These are phyloP conservation scores for Luffia ferchaultella DNA, from an alignment of 2,888 invertebrate genomes.

Conservation along the genomic window DNA sequence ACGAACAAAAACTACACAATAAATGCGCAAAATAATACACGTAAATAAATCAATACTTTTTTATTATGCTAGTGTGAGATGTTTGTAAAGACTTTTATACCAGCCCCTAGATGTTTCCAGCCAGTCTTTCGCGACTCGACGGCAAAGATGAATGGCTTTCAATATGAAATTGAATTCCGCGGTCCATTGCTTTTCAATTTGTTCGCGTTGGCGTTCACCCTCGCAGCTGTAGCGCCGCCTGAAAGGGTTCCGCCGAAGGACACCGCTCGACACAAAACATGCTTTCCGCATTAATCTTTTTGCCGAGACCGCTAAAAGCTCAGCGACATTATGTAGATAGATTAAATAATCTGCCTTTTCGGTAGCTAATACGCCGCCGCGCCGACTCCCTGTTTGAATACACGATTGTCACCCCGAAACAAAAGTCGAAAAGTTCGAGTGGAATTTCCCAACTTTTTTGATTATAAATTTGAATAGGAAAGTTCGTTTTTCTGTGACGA, in stretches of 20 bases:
- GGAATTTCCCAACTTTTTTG: not conserved
- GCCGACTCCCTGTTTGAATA: not conserved
- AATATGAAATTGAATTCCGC: slow-evolving; percentile 76
- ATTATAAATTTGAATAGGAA: not conserved
- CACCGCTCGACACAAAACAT: not conserved
- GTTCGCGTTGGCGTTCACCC: slow-evolving; percentile 54
- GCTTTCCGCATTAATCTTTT: not conserved
- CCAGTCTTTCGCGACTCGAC: slow-evolving; percentile 37
- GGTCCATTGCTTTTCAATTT: slow-evolving; percentile 73
- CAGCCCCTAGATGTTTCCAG: slow-evolving; percentile 30
- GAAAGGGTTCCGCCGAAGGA: not conserved
- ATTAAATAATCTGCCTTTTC: not conserved
- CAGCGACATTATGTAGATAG: not conserved
- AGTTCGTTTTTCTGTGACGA: not conserved
- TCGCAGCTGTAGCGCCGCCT: slow-evolving; percentile 20
- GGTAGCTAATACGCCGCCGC: not conserved
- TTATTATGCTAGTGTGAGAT: not conserved
- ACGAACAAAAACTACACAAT: no score
- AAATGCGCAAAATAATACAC: no score
- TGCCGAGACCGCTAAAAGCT: not conserved
- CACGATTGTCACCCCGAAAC: not conserved
- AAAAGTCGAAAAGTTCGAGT: not conserved
- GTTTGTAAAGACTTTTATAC: not conserved
- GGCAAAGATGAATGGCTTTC: slow-evolving; percentile 69
- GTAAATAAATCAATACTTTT: not conserved